These are phyloP conservation scores for Neopipo cinnamomea DNA, from an alignment of 2,113 vertebrate genomes.

Conservation along the genomic window DNA sequence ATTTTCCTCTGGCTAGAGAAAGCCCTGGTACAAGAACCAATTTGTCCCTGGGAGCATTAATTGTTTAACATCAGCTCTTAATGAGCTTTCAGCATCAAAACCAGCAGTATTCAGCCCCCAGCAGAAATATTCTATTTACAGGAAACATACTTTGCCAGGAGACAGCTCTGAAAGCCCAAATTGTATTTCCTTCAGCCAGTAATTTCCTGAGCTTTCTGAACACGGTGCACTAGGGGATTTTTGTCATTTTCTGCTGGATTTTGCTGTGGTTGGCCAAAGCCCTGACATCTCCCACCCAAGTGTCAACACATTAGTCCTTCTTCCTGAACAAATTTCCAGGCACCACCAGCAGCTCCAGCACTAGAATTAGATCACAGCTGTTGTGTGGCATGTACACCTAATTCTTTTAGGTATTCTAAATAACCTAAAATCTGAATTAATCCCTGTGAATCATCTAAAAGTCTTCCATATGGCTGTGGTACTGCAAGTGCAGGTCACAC, in stretches of 20 bases:
- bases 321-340: neutral
- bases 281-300: neutral
- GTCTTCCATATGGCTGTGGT: fast-evolving
- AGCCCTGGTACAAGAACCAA: neutral
- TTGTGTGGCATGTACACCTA: fast-evolving
- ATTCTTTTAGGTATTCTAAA: fast-evolving
- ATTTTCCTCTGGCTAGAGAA: neutral
- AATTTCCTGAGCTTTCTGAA: neutral
- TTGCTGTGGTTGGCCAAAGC: neutral
- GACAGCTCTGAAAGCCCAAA: neutral
- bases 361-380: fast-evolving
- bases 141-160: neutral
- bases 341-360: neutral
- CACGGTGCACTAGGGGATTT: neutral
- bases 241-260: neutral
- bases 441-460: neutral
- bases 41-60: slow-evolving; percentile 1
- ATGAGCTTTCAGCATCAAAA: neutral
- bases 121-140: neutral
- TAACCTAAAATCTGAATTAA: neutral
- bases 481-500: neutral
- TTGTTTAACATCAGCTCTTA: neutral
- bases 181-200: neutral
- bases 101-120: neutral
- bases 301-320: neutral